These are phyloP conservation scores for Ophion obscuratus DNA, from an alignment of 2,888 invertebrate genomes.

Conservation along the genomic window DNA sequence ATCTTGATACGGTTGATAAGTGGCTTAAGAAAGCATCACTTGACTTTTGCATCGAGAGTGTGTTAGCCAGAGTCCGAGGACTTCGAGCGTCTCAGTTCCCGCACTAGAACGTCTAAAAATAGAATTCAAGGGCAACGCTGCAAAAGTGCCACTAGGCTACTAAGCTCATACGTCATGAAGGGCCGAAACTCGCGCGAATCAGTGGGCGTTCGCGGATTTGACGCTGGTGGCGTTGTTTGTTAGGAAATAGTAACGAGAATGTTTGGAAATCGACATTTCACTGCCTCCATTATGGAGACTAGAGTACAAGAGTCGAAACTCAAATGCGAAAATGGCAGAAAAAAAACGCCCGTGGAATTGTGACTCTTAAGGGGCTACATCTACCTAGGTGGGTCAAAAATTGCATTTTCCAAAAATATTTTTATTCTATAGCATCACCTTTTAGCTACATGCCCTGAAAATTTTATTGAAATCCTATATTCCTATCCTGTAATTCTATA, in stretches of 20 bases:
- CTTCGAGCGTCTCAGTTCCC: not conserved
- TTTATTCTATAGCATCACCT: too few relatives aligned
- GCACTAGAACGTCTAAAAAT: constrained; percentile 73
- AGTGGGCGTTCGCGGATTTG: constrained; percentile 39
- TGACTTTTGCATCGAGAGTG: not conserved
- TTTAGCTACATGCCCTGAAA: too few relatives aligned
- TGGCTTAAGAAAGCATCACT: constrained; percentile 9
- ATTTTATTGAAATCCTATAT: too few relatives aligned
- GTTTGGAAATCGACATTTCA: constrained; percentile 15
- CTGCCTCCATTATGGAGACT: not conserved
- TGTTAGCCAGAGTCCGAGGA: constrained; percentile 24
- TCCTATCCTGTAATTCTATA: too few relatives aligned
- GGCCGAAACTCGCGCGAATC: constrained; percentile 65
- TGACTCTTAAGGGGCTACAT: too few relatives aligned
- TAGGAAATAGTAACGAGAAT: constrained; percentile 72
- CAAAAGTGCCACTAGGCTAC: constrained; percentile 59
- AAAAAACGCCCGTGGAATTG: too few relatives aligned
- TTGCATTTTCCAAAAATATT: too few relatives aligned
- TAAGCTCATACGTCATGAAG: constrained; percentile 72
- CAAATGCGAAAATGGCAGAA: not conserved
- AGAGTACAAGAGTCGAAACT: too few relatives aligned
- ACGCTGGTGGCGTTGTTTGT: constrained; percentile 72
- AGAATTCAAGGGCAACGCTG: constrained; percentile 78
- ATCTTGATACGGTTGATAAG: not conserved
- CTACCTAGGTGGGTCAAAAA: too few relatives aligned